A percentile compares a stretch with the other conserved stretches of the same genome.
These are phyloP conservation scores for Drosophila atroscutellata DNA, from an alignment of 2,888 invertebrate species.

Conservation along the genomic window DNA sequence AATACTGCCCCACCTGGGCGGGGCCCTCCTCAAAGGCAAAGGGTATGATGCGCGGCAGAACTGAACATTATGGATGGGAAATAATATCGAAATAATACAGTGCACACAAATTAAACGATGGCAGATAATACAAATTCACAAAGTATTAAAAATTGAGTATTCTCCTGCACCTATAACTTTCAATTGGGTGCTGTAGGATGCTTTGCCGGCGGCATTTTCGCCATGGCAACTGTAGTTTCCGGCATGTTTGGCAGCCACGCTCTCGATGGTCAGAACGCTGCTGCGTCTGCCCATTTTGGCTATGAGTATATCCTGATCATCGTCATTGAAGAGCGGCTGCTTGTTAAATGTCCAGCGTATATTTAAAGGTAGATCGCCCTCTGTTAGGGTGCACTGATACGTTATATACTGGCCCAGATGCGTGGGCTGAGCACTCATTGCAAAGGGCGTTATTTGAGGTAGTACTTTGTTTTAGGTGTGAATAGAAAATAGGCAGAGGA, in stretches of 20 bases:
- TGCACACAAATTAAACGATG: constrained; percentile 30
- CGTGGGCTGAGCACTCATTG: constrained; percentile 87
- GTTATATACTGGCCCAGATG: constrained; percentile 87
- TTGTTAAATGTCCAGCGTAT: constrained; percentile 87
- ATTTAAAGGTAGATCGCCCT: constrained; percentile 89
- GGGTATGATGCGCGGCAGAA: constrained; percentile 92
- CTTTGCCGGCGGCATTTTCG: constrained; percentile 89
- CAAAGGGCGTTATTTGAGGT: constrained; percentile 86
- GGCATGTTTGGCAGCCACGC: constrained; percentile 88
- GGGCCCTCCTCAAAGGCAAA: constrained; percentile 92
- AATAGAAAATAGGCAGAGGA: constrained; percentile 23
- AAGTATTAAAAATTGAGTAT: constrained; percentile 21
- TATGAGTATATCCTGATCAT: constrained; percentile 85
- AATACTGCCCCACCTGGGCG: constrained; percentile 90
- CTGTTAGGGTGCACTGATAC: constrained; percentile 87
- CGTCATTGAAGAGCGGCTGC: constrained; percentile 82
- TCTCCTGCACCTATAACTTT: constrained; percentile 88
- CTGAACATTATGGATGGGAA: constrained; percentile 85
- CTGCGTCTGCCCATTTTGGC: constrained; percentile 88
- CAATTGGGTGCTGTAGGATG: constrained; percentile 89
- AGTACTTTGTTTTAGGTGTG: constrained; percentile 57
- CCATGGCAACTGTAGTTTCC: constrained; percentile 92
- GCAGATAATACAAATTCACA: constrained; percentile 22
- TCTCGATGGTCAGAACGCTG: constrained; percentile 89
- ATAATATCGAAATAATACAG: constrained; percentile 32